phyloP scores from a whole-genome alignment of 2,797 vertebrate species.

The Poeciliopsis paucimaculata region DNA sequence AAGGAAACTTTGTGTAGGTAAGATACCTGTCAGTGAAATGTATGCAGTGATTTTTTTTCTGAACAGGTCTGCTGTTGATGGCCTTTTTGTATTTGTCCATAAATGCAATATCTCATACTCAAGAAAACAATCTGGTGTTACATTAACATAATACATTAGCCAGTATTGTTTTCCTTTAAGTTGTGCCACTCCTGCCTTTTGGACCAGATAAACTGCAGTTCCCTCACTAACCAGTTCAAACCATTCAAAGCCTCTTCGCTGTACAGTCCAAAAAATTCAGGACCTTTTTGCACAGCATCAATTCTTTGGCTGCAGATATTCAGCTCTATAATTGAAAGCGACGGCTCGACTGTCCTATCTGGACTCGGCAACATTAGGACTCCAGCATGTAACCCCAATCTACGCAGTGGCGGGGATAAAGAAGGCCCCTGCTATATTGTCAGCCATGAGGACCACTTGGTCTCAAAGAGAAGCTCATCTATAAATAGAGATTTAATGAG shows the following conservation, averaged over 20 bases:
- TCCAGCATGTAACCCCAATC: conserved; percentile 69
- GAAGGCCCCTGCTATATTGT: conserved; percentile 71
- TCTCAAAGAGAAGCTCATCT: conserved; percentile 69
- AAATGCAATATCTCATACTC: conserved; percentile 5
- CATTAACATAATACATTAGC: conserved; percentile 23
- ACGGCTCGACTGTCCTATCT: conserved; percentile 72
- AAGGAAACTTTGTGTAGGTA: neutral
- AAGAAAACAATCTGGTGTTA: neutral
- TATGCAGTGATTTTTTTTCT: neutral
- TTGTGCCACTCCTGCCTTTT: conserved; percentile 22
- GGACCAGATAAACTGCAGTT: conserved; percentile 9
- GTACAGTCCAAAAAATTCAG: conserved; percentile 50
- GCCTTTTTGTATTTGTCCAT: conserved; percentile 19
- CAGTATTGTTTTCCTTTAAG: conserved; percentile 1
- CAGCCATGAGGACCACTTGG: conserved; percentile 67
- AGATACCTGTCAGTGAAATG: neutral
- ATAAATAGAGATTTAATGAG: conserved; percentile 79
- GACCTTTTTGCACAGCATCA: conserved; percentile 62
- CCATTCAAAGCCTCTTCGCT: conserved; percentile 32
- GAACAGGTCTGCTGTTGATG: no score
- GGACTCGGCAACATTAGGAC: conserved; percentile 68
- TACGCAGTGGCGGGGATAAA: conserved; percentile 61
- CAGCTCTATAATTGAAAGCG: conserved; percentile 81
- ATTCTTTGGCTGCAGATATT: conserved; percentile 68
- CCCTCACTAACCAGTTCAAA: conserved; percentile 55